Evolutionary conservation across 2,113 vertebrate genomes (phyloP), one percentile per base, ranked within the genome.

Genomic region (Myocastor coypus): DNA sequence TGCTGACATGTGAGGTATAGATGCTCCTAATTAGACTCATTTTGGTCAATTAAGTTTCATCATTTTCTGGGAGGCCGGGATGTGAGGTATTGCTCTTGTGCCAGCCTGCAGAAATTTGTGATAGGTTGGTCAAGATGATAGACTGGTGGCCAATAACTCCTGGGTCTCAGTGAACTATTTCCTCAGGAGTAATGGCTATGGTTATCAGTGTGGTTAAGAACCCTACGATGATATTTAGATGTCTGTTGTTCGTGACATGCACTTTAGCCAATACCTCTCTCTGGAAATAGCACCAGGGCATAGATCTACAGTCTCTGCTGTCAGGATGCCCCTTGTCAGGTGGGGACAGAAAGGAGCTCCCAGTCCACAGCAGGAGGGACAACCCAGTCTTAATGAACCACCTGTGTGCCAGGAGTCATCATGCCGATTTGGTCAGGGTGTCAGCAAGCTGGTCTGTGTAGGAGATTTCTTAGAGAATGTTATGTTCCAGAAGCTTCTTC

Each of bases 1-100:
- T 16, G 50, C 55, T 68, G 64, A 87, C 89, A 90, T 89, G 61
- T 61, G 59, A 93, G 19, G 42, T 32, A 73, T 57, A 84, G 55
- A 59, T 91, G 55, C 92, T 89, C 59, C 85, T 94, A 80, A 96
- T 96, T 94, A 95, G 85, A 89, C 66, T 97, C 73, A 77, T 87
- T 83, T 95, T 55, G 66, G 64, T n/a, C 64, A 93, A 84, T 89
- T 97, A 88, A 92, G 57, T 81, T 37, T 78, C 64, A 94, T 86
- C 37, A 80, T 92, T 89, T 87, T 90, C 71, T 86, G 34, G 30
- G 57, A 92, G 77, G 71, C 71, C 30, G 52, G 30, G 82, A 78
- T 34, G 63, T 30, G 42, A 95, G 71, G n/a, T 63, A 2, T 69
- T 91, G 68, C 24, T 83, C 78, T 94, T 95, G 92, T 20, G 40